Conservation (phyloP, 2,888 invertebrate species). For the Spisula subtruncata region DNA sequence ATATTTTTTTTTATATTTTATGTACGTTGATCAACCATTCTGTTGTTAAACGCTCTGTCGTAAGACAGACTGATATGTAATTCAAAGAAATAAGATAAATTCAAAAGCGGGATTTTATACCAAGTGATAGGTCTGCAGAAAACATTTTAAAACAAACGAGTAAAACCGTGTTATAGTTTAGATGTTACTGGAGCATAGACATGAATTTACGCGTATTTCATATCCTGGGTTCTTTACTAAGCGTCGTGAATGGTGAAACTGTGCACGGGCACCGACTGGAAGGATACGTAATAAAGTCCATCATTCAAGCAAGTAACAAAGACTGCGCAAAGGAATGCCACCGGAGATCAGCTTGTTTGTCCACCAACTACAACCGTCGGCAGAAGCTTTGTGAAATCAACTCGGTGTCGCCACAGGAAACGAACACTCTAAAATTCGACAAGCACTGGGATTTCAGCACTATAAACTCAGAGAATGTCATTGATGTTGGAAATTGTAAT, state of each 20-base stretch:
- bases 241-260: neutral
- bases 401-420: neutral
- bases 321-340: neutral
- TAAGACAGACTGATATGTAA: too few relatives aligned
- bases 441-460: neutral
- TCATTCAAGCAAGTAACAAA: neutral
- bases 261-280: neutral
- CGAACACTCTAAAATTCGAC: neutral
- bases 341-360: neutral
- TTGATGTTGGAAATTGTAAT: slow-evolving; percentile 7
- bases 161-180: too few relatives aligned
- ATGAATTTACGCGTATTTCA: neutral
- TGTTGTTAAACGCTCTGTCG: too few relatives aligned
- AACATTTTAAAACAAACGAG: too few relatives aligned
- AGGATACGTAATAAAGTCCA: neutral
- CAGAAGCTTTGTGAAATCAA: neutral
- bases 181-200: too few relatives aligned
- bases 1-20: too few relatives aligned
- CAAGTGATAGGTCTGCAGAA: too few relatives aligned
- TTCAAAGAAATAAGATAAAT: too few relatives aligned
- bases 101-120: too few relatives aligned
- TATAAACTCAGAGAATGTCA: neutral
- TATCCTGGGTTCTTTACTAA: neutral
- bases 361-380: neutral
- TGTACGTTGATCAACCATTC: too few relatives aligned